These are phyloP conservation scores for Platynereis dumerilii DNA, from an alignment of 2,888 invertebrate genomes.

Conservation along the genomic window DNA sequence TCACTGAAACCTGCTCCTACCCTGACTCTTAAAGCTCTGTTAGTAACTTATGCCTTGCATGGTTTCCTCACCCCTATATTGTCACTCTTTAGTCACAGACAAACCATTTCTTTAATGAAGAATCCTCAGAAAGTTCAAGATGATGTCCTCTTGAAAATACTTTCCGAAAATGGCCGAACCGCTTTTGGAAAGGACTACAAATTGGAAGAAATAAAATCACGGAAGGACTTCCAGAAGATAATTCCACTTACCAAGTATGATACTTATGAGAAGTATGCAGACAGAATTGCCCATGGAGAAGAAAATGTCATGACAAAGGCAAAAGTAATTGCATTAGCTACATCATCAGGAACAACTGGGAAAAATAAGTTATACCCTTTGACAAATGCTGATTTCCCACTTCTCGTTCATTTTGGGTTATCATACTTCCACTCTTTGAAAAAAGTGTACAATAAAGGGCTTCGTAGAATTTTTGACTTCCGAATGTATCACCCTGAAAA, in stretches of 20 bases:
- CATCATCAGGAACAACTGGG: constrained; percentile 1
- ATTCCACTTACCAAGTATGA: neutral
- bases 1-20: no score
- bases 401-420: neutral
- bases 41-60: no score
- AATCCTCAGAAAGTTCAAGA: neutral
- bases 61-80: no score
- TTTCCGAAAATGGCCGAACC: neutral
- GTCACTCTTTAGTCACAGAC: no score
- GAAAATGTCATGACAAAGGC: constrained; percentile 7
- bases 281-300: neutral
- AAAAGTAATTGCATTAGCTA: neutral
- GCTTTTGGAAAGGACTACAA: neutral
- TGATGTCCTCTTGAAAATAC: neutral
- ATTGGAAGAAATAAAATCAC: neutral
- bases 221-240: neutral
- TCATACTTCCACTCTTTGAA: neutral
- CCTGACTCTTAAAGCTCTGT: no score
- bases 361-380: neutral
- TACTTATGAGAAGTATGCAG: constrained; percentile 2
- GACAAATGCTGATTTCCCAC: neutral
- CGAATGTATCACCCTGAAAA: neutral
- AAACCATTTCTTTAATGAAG: no score
- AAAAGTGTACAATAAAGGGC: neutral
- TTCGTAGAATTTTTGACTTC: neutral